Conservation (phyloP, 2,113 vertebrate species). For the Lipotes vexillifer region DNA sequence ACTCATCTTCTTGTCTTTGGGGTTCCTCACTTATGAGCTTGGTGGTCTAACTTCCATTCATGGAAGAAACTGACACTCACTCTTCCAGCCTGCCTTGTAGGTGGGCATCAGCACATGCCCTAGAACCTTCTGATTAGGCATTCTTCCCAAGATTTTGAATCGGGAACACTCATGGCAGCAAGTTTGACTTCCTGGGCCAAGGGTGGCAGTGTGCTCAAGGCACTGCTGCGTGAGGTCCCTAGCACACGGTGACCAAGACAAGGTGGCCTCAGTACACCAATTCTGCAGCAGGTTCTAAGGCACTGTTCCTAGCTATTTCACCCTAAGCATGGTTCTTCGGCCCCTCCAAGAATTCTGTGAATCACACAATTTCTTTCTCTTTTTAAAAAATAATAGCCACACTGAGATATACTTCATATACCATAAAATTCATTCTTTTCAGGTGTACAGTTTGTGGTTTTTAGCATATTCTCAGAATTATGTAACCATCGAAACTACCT, state of each 20-base stretch:
- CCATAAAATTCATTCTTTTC: not conserved
- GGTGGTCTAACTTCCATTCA: not conserved
- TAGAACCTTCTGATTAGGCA: not conserved
- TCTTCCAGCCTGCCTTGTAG: not conserved
- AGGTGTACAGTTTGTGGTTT: not conserved
- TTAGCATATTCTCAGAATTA: not conserved
- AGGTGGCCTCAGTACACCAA: not conserved
- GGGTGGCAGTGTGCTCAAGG: not conserved
- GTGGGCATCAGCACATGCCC: not conserved
- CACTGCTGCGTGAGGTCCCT: rapidly evolving
- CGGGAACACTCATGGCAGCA: not conserved
- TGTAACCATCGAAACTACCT: not conserved
- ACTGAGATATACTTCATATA: not conserved
- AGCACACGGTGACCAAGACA: not conserved
- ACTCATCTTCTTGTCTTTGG: not conserved
- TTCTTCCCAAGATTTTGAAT: not conserved
- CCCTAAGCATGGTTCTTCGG: not conserved
- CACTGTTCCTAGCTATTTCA: not conserved
- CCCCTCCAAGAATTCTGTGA: not conserved
- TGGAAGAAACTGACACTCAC: not conserved
- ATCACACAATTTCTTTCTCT: not conserved
- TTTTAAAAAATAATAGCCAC: not conserved
- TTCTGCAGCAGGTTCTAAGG: not conserved
- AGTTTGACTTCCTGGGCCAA: not conserved
- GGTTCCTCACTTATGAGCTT: not conserved